Evolutionary conservation across 2,888 invertebrate species (phyloP), one percentile per base, ranked within the genome.

Genomic region (Tetranychus piercei): DNA sequence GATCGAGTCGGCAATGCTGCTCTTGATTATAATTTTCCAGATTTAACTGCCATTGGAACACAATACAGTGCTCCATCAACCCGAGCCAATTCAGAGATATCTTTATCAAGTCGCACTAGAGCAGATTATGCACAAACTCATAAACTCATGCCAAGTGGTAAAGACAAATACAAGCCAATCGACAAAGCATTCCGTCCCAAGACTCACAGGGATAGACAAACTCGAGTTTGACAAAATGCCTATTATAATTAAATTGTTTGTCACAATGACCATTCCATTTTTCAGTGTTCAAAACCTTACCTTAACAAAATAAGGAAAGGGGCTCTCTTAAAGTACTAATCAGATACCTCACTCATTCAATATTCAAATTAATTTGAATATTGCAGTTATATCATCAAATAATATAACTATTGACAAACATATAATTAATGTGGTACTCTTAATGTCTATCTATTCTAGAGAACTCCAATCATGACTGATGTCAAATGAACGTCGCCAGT

Each of bases 31-130:
- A 70, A 74, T 71, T 71, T 76, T 20, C 74, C 74, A 5, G 76
- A 77, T n/a, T 55, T 76, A 18, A 69, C 74, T 67, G 71, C 74
- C 20, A 74, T 74, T 67, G 74, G 66, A 18, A 72, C 74, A 9
- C 77, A 77, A 67, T 77, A 77, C 43, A 74, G 73, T 43, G 71
- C 76, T 6, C 76, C 77, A 11, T 77, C 77, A n/a, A 75, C 76
- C 9, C 23, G 76, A 71, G 77, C 76, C 71, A 77, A 77, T 69
- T 76, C 76, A 8, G 77, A 77, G 22, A 76, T 73, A 22, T 64
- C 64, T 55, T 73, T 73, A 65, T 23, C 64, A 6, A 73, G 20
- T 65, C 45, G 71, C 18, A 45, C 44, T n/a, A 20, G 71, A 44
- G n/a, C 20, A 43, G 71, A 71, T 23, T 71, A 71, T 71, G 69